Base-by-base conservation (phyloP, 2,888 invertebrate species). In the Crepidodera aurea region DNA sequence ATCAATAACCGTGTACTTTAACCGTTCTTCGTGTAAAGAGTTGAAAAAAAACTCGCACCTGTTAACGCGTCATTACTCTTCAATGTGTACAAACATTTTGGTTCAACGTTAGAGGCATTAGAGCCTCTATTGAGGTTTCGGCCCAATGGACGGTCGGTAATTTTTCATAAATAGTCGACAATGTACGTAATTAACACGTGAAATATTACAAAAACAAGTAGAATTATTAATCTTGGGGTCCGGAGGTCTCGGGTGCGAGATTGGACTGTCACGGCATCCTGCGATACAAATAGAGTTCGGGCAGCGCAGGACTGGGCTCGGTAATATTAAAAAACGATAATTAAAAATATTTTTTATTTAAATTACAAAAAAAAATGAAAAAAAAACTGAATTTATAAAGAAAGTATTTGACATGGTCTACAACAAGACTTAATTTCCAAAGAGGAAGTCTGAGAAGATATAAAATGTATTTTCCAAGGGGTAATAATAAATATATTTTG, bases 191-290 rank as follows among this genome's bases (percentile, higher is more conserved):
- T 79, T 79, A 79, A 77, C 78, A 77, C 72, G 77, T 79, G 79
- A 79, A 78, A 78, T 79, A 79, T 79, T 78, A 78, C 76, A 76
- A 78, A 78, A 79, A 78, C 78, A 79, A 79, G 78, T 77, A 74
- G 78, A 79, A 78, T 77, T 79, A 79, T 79, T 78, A 79, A 79
- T 79, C 79, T 78, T 78, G 73, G 73, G 75, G 59, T 48, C 50
- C 50, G 63, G 18, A 50, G 54, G 54, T 54, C 77, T 75, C 76
- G 76, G 76, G 77, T 75, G 77, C 77, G 78, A 79, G 77, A 79
- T 79, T 79, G 79, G 77, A 75, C 79, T 79, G 79, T 79, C 79
- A 79, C 70, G 70, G 60, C 62, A 64, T 70, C 73, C 64, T 64
- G 72, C 73, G 75, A 75, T 77, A 77, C 77, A 78, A 79, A 78